Evolutionary conservation across 2,888 invertebrate genomes (phyloP), one percentile per base, ranked within the genome.

Genomic region (Steinernema hermaphroditum): DNA sequence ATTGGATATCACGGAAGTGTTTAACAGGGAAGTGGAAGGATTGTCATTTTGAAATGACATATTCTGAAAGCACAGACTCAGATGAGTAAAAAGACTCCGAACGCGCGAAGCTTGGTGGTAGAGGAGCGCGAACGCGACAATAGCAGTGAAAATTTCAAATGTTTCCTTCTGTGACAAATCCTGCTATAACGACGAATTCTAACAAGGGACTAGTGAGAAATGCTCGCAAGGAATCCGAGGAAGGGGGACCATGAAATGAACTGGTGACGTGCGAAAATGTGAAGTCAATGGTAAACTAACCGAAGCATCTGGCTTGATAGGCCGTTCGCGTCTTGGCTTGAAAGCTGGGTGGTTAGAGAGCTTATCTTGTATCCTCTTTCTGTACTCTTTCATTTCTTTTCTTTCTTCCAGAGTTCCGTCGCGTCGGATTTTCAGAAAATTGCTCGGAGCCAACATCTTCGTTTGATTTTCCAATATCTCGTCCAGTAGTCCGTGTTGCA

Each of bases 401-500:
- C 70, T 50, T 32, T 73, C 70, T n/a, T 54, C 54, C 22, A 73
- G 57, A 16, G 69, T 73, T 22, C 73, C 73, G 54, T 73, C 73
- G 8, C 73, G 50, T 54, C 50, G 70, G 27, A 73, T 54, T 41
- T 73, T 73, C 1, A 73, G 44, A 22, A 70, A 41, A 16, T 43
- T 70, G n/a, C 69, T 34, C 8, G 73, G 73, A 34, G 57, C 73
- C n/a, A 73, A 43, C 14, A 50, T 62, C 43, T 54, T 70, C 2
- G 69, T 69, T 37, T 73, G 73, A 34, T 73, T 73, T 8, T 70
- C 70, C 14, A 73, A 24, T 34, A 73, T 73, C 41, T 70, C 54
- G 54, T 73, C 73, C 37, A 73, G 54, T 41, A 73, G 19, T 19
- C 69, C 69, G 2, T 41, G 2, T 19, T 37, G 4, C 4, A 16